These are phyloP conservation scores for Tringa solitaria DNA, from an alignment of 2,113 vertebrate species.

Conservation along the genomic window DNA sequence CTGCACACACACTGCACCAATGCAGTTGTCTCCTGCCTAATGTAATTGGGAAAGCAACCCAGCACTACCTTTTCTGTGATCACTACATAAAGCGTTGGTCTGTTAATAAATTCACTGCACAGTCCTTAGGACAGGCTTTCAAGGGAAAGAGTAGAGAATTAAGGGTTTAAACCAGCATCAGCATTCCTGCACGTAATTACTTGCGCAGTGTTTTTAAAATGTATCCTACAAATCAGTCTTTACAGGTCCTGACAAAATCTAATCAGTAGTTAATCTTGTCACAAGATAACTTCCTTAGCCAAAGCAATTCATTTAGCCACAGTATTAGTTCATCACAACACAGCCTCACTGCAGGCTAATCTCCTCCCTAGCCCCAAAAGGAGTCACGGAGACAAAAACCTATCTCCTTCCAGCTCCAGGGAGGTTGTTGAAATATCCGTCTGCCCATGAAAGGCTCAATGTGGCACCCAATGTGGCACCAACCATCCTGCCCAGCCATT, in stretches of 20 bases:
- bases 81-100: background rate
- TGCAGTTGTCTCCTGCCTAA: background rate
- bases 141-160: background rate
- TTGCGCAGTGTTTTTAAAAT: background rate
- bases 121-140: background rate
- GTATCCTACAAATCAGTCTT: background rate
- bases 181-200: background rate
- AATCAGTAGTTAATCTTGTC: background rate
- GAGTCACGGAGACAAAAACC: background rate
- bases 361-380: background rate
- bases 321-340: background rate
- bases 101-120: background rate
- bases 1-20: accelerated
- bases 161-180: background rate
- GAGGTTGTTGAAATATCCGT: background rate
- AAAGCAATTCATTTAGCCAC: background rate
- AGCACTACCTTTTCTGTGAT: background rate
- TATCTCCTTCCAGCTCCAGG: background rate
- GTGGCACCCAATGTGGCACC: background rate
- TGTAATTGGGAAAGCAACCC: background rate
- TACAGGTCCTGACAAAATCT: background rate
- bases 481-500: background rate
- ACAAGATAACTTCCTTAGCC: background rate
- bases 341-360: background rate
- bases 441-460: background rate